A percentile compares a stretch with the other conserved stretches of the same genome.
Conservation (phyloP, 2,113 vertebrate genomes). For the Butastur rufipennis region DNA sequence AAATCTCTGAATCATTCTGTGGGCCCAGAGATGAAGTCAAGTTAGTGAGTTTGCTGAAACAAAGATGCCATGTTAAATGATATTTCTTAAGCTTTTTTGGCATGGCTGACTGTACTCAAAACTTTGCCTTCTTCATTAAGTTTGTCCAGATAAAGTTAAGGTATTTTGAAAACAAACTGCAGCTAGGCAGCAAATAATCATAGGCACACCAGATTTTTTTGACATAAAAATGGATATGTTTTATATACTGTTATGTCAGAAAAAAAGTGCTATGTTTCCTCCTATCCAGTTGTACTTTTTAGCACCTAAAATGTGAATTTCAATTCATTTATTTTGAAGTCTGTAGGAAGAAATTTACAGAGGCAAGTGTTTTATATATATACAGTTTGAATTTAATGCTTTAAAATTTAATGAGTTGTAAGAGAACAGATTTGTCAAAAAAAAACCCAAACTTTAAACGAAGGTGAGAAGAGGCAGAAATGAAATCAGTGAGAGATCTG, state of each 20-base stretch:
- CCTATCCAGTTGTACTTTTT: background rate
- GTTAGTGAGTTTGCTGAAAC: background rate
- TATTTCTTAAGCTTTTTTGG: background rate
- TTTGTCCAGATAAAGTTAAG: background rate
- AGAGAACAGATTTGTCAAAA: background rate
- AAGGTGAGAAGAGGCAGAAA: background rate
- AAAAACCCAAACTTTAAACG: background rate
- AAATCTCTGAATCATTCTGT: background rate
- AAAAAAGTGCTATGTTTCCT: background rate
- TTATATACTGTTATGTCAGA: background rate
- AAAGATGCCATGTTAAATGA: background rate
- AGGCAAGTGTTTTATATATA: background rate
- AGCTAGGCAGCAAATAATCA: background rate
- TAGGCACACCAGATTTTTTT: background rate
- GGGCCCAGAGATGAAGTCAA: background rate
- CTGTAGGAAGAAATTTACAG: background rate
- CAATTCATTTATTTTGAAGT: background rate
- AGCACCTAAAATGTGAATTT: background rate
- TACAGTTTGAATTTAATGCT: background rate
- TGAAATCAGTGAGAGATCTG: background rate
- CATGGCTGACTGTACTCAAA: background rate
- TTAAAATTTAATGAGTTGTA: background rate
- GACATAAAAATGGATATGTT: background rate
- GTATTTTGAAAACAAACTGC: background rate
- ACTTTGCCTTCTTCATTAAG: background rate